Percentiles rank a stretch among this genome's conserved stretches.
Evolutionary conservation across 2,888 invertebrate genomes (phyloP).

Genomic region (Malthinus flaveolus): DNA sequence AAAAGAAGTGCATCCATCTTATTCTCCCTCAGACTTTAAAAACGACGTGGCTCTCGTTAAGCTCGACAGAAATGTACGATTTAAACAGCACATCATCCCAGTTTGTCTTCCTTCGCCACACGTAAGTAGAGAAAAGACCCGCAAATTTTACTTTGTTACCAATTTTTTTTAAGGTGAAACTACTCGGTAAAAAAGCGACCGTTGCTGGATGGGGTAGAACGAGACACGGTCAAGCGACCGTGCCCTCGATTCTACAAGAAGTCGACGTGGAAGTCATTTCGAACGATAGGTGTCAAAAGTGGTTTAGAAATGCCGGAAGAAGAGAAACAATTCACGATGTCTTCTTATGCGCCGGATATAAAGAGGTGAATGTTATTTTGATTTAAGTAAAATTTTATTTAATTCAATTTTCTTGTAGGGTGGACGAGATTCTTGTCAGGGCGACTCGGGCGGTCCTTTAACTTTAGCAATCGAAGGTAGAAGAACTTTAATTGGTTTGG

Average conservation of each 20-base stretch:
- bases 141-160: too few relatives aligned
- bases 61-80: constrained; percentile 78
- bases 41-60: constrained; percentile 87
- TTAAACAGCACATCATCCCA: constrained; percentile 90
- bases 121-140: constrained; percentile 41
- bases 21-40: constrained; percentile 88
- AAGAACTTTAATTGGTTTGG: constrained; percentile 84
- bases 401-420: constrained; percentile 54
- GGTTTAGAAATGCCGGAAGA: constrained; percentile 89
- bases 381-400: background rate
- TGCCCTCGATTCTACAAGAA: constrained; percentile 83
- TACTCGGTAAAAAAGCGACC: constrained; percentile 86
- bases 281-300: constrained; percentile 87
- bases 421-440: constrained; percentile 74
- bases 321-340: constrained; percentile 93
- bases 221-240: constrained; percentile 83
- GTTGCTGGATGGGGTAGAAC: constrained; percentile 94
- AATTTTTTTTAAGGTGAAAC: constrained; percentile 59
- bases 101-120: constrained; percentile 84
- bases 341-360: constrained; percentile 90
- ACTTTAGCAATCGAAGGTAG: constrained; percentile 83
- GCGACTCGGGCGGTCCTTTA: constrained; percentile 86
- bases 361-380: constrained; percentile 67
- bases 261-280: constrained; percentile 86
- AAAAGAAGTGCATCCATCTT: constrained; percentile 89